Conservation (phyloP, 2,113 vertebrate species). For the Brevimyrus niger region DNA sequence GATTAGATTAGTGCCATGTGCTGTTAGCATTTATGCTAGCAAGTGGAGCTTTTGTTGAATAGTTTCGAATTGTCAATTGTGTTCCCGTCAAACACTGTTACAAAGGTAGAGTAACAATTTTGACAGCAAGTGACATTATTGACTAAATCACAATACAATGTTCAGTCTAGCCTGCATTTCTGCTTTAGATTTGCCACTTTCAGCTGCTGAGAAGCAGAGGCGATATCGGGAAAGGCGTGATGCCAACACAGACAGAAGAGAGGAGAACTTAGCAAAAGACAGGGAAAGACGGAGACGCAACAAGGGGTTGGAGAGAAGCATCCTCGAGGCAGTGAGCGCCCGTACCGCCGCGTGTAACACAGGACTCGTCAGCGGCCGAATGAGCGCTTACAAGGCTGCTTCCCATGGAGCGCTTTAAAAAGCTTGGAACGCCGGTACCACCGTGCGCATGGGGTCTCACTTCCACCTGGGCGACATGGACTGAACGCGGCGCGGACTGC, state of each 20-base stretch:
- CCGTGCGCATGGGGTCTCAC: too few relatives aligned
- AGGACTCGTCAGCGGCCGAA: too few relatives aligned
- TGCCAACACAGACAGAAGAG: conserved; percentile 1
- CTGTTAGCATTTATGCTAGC: neutral
- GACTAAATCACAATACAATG: neutral
- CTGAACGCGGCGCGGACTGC: too few relatives aligned
- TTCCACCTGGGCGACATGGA: too few relatives aligned
- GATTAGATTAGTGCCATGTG: neutral
- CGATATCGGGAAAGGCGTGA: neutral
- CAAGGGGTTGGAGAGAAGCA: neutral
- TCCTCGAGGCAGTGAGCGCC: too few relatives aligned
- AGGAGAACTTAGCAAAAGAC: neutral
- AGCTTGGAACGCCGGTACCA: too few relatives aligned
- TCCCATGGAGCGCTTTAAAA: too few relatives aligned
- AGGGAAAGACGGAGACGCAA: neutral
- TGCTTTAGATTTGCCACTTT: neutral
- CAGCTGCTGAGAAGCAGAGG: conserved; percentile 5
- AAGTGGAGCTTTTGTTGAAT: neutral
- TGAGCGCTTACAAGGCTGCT: too few relatives aligned
- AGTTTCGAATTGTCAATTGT: neutral
- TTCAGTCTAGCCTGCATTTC: neutral
- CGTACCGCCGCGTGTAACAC: too few relatives aligned
- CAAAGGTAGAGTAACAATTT: neutral
- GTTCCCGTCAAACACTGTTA: neutral
- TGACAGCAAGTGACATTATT: neutral